Base-by-base conservation (phyloP, 2,113 vertebrate species). In the Myiozetetes cayanensis region DNA sequence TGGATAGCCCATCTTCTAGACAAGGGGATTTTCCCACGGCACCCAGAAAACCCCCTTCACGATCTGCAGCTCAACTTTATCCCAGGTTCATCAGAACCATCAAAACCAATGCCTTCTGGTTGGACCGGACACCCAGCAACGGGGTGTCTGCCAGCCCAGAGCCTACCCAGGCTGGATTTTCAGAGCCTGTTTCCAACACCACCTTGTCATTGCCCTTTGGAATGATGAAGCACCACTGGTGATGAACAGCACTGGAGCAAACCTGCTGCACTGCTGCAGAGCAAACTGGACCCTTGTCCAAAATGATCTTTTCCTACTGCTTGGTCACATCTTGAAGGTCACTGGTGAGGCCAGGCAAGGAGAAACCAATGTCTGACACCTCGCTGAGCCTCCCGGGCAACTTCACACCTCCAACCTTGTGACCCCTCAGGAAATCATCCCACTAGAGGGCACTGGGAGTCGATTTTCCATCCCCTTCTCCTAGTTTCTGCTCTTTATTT, bases 401-500 rank as follows among this genome's bases (percentile, higher is more conserved):
- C 53, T 91, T 89, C 90, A 78, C 82, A 79, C 82, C 78, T 86
- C 73, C 10, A 24, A 28, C 95, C 82, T 52, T 49, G 44, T 5
- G 20, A 70, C 89, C 92, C 85, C 92, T 76, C 66, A 50, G 92
- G 93, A 96, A 85, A 91, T 83, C 59, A 73, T 94, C 89, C 94
- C 93, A 90, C 87, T 92, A 95, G 95, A 92, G 95, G 76, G 91
- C 96, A 96, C 92, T 92, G 85, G 89, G 95, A 97, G 70, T 73
- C n/a, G 91, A 68, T 95, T 96, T 97, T 97, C 91, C 80, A 89
- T 95, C 79, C 81, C 59, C 52, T 87, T 63, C 74, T 86, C 93
- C 79, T 62, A 83, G 89, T 93, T 93, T 94, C 74, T 74, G 43
- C 59, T 95, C 84, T 93, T 93, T 89, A 85, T 91, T 89, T 75